Conservation (phyloP, 2,113 vertebrate species). For the Megaceryle torquata region DNA sequence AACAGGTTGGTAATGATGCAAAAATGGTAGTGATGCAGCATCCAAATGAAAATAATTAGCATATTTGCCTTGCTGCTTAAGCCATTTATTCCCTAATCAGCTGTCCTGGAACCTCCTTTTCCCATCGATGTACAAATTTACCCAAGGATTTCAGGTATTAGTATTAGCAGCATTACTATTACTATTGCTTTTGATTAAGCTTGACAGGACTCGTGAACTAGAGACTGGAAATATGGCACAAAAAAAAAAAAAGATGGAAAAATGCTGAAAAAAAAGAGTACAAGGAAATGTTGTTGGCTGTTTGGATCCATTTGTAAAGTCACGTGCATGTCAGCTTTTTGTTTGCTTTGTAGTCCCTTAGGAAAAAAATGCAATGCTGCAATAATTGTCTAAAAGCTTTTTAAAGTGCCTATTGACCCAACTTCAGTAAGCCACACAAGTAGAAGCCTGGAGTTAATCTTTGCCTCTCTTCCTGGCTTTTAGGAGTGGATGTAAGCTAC, state of each 20-base stretch:
- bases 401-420: neutral
- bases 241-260: neutral
- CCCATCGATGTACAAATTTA: neutral
- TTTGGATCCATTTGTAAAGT: neutral
- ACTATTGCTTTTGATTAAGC: neutral
- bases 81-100: neutral
- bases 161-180: neutral
- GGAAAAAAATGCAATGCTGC: neutral
- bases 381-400: neutral
- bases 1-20: neutral
- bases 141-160: neutral
- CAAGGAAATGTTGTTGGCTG: neutral
- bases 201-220: neutral
- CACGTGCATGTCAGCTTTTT: fast-evolving
- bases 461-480: neutral
- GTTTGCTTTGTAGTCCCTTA: neutral
- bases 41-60: neutral
- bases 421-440: neutral
- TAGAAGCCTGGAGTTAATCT: neutral
- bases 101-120: neutral
- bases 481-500: neutral
- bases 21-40: neutral
- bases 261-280: neutral
- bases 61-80: neutral
- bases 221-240: neutral